Evolutionary conservation across 2,888 invertebrate species (phyloP), one percentile per base, ranked within the genome.

Genomic region (Apodemia mormo): DNA sequence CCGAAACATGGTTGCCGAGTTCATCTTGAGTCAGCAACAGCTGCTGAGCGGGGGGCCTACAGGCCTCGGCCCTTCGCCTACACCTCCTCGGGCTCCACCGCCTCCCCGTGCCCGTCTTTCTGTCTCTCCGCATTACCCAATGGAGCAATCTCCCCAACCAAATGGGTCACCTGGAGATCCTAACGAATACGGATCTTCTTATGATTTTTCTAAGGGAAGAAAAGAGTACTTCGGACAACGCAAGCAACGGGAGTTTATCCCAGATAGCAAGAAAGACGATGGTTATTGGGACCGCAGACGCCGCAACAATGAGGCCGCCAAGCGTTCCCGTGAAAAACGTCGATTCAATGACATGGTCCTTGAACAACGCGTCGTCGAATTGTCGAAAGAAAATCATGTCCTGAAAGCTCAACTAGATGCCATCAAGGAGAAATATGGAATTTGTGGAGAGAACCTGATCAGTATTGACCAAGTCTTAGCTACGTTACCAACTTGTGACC

Each of bases 231-330:
- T 97, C 88, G 97, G 97, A 1, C 97, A 97, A 81, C 95, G 98
- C 80, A 99, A 99, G 85, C 98, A 98, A 84, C 94, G 99, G 14
- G 98, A 99, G 87, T 99, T 99, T 89, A 99, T 98, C 75, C 99
- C 99, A 0, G 99, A 99, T 85, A 97, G 96, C 89, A 98, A 98
- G 87, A 99, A 99, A 86, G 99, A 99, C 83, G 98, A 98, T 81
- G 97, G 97, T 82, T 99, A 99, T 89, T 99, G 99, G 99, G 98
- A 99, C 88, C 95, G 99, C 71, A 95, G 99, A 71, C 95, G 99
- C 74, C 95, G 99, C 72, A 99, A 99, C 91, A 99, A 99, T 89
- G 99, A 99, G 88, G 99, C 99, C 0, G 99, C 99, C 71, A 98
- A 99, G 85, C 94, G 98, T 65, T 98, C 98, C 7, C 95, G 99